Evolutionary conservation across 1,140 invertebrate species (phyloP), one percentile per base, ranked within the genome.

Genomic region (Calliopsis andreniformis): DNA sequence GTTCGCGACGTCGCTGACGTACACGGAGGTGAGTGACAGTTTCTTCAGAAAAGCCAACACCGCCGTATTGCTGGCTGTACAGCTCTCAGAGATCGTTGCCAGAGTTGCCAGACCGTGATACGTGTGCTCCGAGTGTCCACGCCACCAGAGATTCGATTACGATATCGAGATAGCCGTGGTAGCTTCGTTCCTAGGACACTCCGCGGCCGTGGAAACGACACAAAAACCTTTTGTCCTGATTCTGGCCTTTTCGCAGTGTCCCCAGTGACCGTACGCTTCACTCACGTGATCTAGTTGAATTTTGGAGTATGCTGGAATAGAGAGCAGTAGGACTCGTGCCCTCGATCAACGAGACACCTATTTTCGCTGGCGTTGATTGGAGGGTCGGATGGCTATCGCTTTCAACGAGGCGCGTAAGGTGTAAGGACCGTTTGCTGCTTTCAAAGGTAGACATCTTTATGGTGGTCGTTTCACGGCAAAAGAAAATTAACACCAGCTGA

Each of bases 11-110:
- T 68, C 72, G 80, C 56, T 83, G 80, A 83, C 80, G 81, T 80
- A 67, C 49, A 83, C 78, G 53, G 71, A 84, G 82, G 82, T 84
- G 81, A 84, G 82, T 84, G 82, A 84, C 82, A 83, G 81, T 84
- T 59, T 71, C 64, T 67, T 66, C 51, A 35, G 78, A 53, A 73
- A 76, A 83, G 68, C 67, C 72, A 77, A 80, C 77, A 32, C 58
- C 12, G 32, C 43, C 20, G 49, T 43, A 43, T n/a, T 49, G 7
- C 30, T 59, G 39, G 43, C 12, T 10, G 12, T 12, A 39, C 12
- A 4, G 53, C 30, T 32, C 35, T n/a, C n/a, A n/a, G 58, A 58
- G 55, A 73, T 73, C 61, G 47, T 39, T 45, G 71, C 51, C 72
- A 49, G 53, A 76, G 64, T 76, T 58, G 61, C 39, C 49, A 63